Percentiles rank a stretch among this genome's conserved stretches.
Conservation (phyloP, 2,797 vertebrate genomes). For the Labroides dimidiatus region DNA sequence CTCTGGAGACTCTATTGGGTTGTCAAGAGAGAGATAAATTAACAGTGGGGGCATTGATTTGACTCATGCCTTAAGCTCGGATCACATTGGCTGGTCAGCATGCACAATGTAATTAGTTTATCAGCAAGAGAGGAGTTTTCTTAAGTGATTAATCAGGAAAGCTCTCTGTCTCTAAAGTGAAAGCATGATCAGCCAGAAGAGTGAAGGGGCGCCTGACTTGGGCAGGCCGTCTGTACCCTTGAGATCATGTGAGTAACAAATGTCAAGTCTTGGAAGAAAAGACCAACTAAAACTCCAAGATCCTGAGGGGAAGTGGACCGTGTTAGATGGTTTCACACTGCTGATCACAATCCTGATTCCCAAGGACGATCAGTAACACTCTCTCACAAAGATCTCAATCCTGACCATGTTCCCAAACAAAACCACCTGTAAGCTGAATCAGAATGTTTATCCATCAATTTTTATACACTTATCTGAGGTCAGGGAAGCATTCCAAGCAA, state of each 20-base stretch:
- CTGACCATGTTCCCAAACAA: no score
- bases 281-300: background rate
- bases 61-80: conserved; percentile 82
- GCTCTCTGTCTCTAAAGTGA: conserved; percentile 47
- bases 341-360: no score
- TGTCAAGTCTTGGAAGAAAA: background rate
- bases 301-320: background rate
- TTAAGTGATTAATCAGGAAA: conserved; percentile 81
- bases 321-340: background rate
- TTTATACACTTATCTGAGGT: no score
- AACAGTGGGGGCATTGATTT: conserved; percentile 84
- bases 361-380: no score
- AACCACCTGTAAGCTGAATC: no score
- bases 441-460: no score
- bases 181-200: conserved; percentile 31
- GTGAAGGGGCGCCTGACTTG: conserved; percentile 37
- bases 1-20: conserved; percentile 72
- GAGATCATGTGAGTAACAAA: background rate
- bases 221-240: conserved; percentile 1
- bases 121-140: conserved; percentile 79
- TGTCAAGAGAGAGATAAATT: conserved; percentile 83
- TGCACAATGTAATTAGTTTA: conserved; percentile 84
- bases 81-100: conserved; percentile 80
- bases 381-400: no score
- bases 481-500: no score